These are phyloP conservation scores for Fulmarus glacialis DNA, from an alignment of 2,113 vertebrate species.

Conservation along the genomic window DNA sequence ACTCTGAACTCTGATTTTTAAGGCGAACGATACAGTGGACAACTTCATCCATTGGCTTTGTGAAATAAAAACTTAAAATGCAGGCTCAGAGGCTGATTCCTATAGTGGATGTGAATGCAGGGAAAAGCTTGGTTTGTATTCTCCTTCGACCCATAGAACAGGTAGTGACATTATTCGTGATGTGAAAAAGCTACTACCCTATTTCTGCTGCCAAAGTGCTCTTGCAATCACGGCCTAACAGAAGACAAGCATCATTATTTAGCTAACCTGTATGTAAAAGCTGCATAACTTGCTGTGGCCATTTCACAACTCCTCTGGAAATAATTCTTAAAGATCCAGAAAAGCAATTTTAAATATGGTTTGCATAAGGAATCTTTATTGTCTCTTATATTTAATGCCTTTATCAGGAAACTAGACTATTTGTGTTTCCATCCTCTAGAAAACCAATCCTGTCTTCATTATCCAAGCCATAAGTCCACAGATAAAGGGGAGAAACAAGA, in stretches of 20 bases:
- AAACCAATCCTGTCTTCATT: conserved; percentile 69
- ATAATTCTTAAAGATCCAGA: conserved; percentile 48
- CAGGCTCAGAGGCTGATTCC: neutral
- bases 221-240: conserved; percentile 16
- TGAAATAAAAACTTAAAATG: neutral
- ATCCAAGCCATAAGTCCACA: conserved; percentile 60
- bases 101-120: neutral
- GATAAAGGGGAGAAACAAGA: conserved; percentile 70
- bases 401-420: conserved; percentile 47
- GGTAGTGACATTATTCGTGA: neutral
- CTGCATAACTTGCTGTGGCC: neutral
- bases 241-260: neutral
- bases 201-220: neutral
- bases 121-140: conserved; percentile 13
- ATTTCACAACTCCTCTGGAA: conserved; percentile 57
- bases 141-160: conserved; percentile 35
- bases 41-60: neutral
- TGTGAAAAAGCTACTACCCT: neutral
- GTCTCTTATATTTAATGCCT: conserved; percentile 48
- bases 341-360: conserved; percentile 62
- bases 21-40: neutral
- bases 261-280: neutral
- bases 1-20: neutral
- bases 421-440: conserved; percentile 23
- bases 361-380: conserved; percentile 55